These are phyloP conservation scores for Gallinago media DNA, from an alignment of 2,113 vertebrate species.

Conservation along the genomic window DNA sequence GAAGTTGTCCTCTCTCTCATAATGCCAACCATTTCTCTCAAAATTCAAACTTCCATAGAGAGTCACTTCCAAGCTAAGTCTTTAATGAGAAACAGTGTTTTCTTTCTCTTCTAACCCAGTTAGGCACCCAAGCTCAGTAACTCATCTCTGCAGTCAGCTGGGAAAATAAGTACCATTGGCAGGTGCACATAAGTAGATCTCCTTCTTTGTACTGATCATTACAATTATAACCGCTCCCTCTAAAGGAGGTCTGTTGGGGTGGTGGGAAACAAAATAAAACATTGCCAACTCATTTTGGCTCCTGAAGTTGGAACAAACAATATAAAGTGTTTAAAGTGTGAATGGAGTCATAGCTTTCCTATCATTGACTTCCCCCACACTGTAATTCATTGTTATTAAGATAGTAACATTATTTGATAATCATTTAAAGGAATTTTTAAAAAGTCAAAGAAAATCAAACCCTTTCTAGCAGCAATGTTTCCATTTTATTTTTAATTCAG, in stretches of 20 bases:
- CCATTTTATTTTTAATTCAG: not conserved
- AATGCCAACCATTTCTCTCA: not conserved
- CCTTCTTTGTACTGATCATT: not conserved
- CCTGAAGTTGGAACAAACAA: not conserved
- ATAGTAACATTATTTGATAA: not conserved
- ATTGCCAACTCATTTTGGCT: not conserved
- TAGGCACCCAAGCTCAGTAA: not conserved
- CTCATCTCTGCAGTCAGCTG: not conserved
- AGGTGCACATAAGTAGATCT: not conserved
- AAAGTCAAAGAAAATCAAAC: not conserved
- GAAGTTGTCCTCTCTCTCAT: slow-evolving; percentile 14
- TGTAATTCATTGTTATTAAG: not conserved
- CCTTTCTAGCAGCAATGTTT: not conserved
- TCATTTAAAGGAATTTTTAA: not conserved
- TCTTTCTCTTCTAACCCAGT: not conserved
- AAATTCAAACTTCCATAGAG: not conserved
- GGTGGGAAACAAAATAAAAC: not conserved
- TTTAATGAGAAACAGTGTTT: not conserved
- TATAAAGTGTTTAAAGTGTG: not conserved
- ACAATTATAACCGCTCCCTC: not conserved
- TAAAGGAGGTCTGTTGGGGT: not conserved
- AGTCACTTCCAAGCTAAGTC: not conserved
- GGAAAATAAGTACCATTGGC: not conserved
- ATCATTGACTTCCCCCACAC: not conserved
- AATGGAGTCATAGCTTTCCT: not conserved